Evolutionary conservation across 2,888 invertebrate genomes (phyloP).

Genomic region (Geotrupes spiniger): DNA sequence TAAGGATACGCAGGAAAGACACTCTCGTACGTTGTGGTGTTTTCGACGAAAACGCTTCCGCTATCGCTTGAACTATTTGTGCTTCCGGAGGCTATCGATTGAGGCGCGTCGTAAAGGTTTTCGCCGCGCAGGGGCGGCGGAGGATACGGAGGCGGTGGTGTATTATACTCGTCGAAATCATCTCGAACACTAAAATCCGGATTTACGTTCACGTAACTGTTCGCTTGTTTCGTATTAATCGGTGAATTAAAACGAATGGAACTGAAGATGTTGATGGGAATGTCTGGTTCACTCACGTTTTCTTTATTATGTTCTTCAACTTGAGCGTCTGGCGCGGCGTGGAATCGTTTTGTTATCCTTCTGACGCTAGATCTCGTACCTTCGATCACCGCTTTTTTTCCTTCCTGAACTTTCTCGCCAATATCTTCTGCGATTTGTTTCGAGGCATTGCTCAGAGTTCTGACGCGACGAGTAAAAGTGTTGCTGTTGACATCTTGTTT

Average conservation of each 20-base stretch:
- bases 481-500: slow-evolving; percentile 30
- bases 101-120: slow-evolving; percentile 56
- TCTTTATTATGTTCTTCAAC: slow-evolving; percentile 22
- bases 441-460: slow-evolving; percentile 56
- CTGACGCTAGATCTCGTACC: slow-evolving; percentile 56
- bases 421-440: slow-evolving; percentile 59
- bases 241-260: slow-evolving; percentile 66
- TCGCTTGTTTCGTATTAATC: slow-evolving; percentile 33
- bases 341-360: slow-evolving; percentile 43
- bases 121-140: slow-evolving; percentile 60
- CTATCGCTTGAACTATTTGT: slow-evolving; percentile 40
- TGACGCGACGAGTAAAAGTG: slow-evolving; percentile 49
- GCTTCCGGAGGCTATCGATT: slow-evolving; percentile 46
- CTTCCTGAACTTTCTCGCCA: slow-evolving; percentile 55
- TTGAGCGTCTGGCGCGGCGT: slow-evolving; percentile 24
- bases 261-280: slow-evolving; percentile 55
- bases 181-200: slow-evolving; percentile 29
- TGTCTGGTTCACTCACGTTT: slow-evolving; percentile 31
- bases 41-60: slow-evolving; percentile 26
- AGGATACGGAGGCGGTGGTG: slow-evolving; percentile 58
- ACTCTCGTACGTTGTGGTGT: slow-evolving; percentile 46
- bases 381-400: slow-evolving; percentile 62
- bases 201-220: slow-evolving; percentile 24
- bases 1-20: slow-evolving; percentile 48
- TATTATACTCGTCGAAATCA: slow-evolving; percentile 36